Percentiles rank a stretch among this genome's conserved stretches.
Evolutionary conservation across 2,797 vertebrate species (phyloP).

Genomic region (Cyclura pinguis): DNA sequence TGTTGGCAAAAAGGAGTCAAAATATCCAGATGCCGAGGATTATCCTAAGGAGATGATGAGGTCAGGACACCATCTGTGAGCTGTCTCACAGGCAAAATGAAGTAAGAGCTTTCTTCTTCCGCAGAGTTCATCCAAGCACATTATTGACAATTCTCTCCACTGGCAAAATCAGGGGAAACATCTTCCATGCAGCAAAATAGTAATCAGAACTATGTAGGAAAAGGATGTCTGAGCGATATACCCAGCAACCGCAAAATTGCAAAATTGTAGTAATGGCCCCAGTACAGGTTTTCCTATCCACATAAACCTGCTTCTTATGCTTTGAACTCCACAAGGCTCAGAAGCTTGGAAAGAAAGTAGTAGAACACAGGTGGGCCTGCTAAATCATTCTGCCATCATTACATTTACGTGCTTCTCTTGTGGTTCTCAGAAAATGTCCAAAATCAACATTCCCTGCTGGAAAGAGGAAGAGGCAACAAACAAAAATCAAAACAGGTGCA

Average conservation of each 20-base stretch:
- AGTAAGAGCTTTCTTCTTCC: slow-evolving; percentile 8
- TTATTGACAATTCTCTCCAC: neutral
- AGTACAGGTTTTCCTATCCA: neutral
- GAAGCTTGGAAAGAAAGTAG: neutral
- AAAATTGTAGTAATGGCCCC: neutral
- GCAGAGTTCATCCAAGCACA: slow-evolving; percentile 16
- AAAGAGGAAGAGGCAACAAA: neutral
- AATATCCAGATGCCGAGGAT: slow-evolving; percentile 18
- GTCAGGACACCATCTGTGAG: slow-evolving; percentile 12
- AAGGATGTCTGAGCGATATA: neutral
- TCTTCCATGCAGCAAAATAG: neutral
- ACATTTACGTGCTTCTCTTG: neutral
- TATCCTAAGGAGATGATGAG: slow-evolving; percentile 1
- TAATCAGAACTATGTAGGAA: neutral
- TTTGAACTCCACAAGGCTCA: neutral
- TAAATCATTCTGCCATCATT: slow-evolving; percentile 11
- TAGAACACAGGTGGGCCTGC: neutral
- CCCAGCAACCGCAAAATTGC: neutral
- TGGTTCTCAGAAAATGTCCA: neutral
- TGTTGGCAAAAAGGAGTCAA: slow-evolving; percentile 1
- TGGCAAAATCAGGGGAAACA: slow-evolving; percentile 7
- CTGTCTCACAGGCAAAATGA: slow-evolving; percentile 1
- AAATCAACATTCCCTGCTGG: slow-evolving; percentile 13
- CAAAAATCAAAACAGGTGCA: slow-evolving; percentile 4
- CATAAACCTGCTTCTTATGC: neutral